phyloP scores from a whole-genome alignment of 1,140 invertebrate genomes.

The Brachionus rubens region DNA sequence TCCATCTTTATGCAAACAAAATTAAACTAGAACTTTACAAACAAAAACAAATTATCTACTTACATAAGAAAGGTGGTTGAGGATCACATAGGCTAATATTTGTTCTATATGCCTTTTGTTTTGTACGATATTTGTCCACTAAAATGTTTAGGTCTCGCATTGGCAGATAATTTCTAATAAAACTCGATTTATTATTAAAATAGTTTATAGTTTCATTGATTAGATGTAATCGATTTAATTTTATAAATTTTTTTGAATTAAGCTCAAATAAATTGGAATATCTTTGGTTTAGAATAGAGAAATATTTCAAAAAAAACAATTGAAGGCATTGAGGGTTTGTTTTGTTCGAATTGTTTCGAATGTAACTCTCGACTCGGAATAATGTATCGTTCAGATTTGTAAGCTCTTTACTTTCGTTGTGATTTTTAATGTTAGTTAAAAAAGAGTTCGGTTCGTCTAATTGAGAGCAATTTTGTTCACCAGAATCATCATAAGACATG shows the following conservation, averaged over 20 bases:
- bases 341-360: background rate
- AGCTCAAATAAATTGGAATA: slow-evolving; percentile 1
- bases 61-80: slow-evolving; percentile 17
- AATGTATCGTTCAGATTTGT: background rate
- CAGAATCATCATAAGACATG: no score
- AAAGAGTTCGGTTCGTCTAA: background rate
- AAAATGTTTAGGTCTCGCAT: background rate
- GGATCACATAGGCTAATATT: background rate
- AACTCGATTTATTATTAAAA: background rate
- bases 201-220: slow-evolving; percentile 8
- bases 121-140: background rate
- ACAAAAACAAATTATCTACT: background rate
- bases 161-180: background rate
- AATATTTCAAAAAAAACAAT: background rate
- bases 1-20: background rate
- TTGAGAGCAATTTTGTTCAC: background rate
- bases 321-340: background rate
- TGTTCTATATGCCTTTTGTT: background rate
- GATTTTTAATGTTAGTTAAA: background rate
- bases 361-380: background rate
- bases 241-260: slow-evolving; percentile 1
- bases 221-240: background rate
- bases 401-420: background rate
- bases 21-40: background rate
- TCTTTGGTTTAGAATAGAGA: background rate